Conservation (phyloP, 2,888 invertebrate species). For the Cephus runcator region DNA sequence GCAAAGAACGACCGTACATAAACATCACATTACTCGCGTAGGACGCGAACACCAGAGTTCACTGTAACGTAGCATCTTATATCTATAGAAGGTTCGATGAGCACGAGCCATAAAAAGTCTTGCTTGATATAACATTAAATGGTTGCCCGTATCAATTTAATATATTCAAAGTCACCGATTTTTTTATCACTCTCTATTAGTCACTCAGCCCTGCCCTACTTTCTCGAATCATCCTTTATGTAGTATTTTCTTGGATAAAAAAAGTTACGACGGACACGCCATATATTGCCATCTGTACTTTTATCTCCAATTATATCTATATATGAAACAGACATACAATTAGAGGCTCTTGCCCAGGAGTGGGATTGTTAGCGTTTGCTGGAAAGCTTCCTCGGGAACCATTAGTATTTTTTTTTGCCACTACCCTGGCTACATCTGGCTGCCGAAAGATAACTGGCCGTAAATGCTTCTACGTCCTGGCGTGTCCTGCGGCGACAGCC, state of each 20-base stretch:
- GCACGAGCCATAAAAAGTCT: not conserved
- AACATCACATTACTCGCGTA: not conserved
- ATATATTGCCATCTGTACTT: not conserved
- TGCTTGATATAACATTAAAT: not conserved
- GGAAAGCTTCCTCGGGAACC: not conserved
- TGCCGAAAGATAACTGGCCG: constrained; percentile 3
- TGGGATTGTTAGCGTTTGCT: not conserved
- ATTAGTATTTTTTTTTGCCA: not conserved
- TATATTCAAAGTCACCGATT: not conserved
- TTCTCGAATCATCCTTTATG: not conserved
- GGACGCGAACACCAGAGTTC: not conserved
- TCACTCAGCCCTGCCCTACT: not conserved
- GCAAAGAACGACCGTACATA: not conserved
- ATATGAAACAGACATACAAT: not conserved
- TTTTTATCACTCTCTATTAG: not conserved
- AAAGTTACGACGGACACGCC: not conserved
- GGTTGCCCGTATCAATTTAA: not conserved
- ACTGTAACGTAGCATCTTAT: not conserved
- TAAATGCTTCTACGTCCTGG: constrained; percentile 1
- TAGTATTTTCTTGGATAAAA: not conserved
- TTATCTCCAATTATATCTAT: not conserved
- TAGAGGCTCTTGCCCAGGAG: not conserved
- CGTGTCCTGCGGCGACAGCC: constrained; percentile 1
- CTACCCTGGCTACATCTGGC: not conserved
- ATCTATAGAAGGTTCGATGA: not conserved